Base-by-base conservation (phyloP, 2,113 vertebrate species). In the Lepidothrix coronata region DNA sequence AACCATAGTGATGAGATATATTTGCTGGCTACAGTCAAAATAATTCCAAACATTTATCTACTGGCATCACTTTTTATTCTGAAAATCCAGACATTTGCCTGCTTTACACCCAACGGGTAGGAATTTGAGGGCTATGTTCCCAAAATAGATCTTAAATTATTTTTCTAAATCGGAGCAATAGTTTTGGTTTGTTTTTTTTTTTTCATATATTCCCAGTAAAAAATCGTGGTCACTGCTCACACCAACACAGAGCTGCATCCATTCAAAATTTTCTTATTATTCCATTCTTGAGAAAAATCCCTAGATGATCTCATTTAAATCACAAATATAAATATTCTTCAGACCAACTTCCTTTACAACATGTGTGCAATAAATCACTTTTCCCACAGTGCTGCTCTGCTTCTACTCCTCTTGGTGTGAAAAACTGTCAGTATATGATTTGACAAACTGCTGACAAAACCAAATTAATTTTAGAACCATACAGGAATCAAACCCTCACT, bases 1-100 rank as follows among this genome's bases (percentile, higher is more conserved):
- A 96, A 57, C 96, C 96, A 97, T 97, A 96, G 96, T 72, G 92
- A 97, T 96, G 96, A 96, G 95, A 94, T 94, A 89, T 84, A 93
- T 93, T 96, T 95, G 72, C 80, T 96, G 83, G 79, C 95, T 88
- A 44, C 82, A 90, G 88, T 88, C 93, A 96, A 94, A 96, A 93
- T 94, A 91, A 93, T 92, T 96, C 88, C 90, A 85, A 96, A 88
- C 88, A 88, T 82, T 94, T 96, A 96, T 96, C 95, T 97, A 77
- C 68, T 95, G 85, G 95, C 59, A 94, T 93, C 1, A 13, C 68
- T 81, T 96, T 92, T 93, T 72, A 89, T 75, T 89, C 66, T 1
- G 5, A 49, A 84, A 91, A 89, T 68, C 31, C 79, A 95, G 95
- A 84, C 85, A 46, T 89, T 81, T 92, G 68, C 49, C 76, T 96